Conservation (phyloP, 2,113 vertebrate species). For the Macaca fascicularis region DNA sequence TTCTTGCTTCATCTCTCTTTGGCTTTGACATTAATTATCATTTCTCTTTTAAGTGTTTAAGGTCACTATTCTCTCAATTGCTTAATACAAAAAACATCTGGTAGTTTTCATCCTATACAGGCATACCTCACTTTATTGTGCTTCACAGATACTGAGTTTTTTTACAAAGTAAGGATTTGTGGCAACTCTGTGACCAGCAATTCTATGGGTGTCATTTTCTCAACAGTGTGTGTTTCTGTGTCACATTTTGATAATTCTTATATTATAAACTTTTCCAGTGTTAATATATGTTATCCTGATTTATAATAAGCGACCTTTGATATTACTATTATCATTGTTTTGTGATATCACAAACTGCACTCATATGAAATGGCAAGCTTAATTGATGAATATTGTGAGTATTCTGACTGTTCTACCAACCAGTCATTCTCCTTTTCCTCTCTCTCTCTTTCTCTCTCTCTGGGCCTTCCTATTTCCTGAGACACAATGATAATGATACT, state of each 20-base stretch:
- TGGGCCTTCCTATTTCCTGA: background rate
- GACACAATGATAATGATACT: background rate
- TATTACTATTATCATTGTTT: background rate
- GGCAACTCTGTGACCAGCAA: background rate
- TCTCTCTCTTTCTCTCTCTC: background rate
- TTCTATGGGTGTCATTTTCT: background rate
- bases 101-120: background rate
- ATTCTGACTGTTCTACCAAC: background rate
- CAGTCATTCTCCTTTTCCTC: background rate
- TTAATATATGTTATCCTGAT: background rate
- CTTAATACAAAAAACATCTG: background rate
- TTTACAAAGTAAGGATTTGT: background rate
- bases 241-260: background rate
- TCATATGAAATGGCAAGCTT: background rate
- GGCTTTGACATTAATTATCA: background rate
- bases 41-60: background rate
- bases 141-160: background rate
- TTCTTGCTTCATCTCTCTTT: background rate
- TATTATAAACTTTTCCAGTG: background rate
- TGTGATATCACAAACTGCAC: background rate
- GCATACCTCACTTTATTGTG: background rate
- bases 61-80: background rate
- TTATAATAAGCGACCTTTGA: background rate
- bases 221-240: background rate
- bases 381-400: background rate